Base-by-base conservation (phyloP, 2,888 invertebrate species). In the Tenthredo scrophulariae region DNA sequence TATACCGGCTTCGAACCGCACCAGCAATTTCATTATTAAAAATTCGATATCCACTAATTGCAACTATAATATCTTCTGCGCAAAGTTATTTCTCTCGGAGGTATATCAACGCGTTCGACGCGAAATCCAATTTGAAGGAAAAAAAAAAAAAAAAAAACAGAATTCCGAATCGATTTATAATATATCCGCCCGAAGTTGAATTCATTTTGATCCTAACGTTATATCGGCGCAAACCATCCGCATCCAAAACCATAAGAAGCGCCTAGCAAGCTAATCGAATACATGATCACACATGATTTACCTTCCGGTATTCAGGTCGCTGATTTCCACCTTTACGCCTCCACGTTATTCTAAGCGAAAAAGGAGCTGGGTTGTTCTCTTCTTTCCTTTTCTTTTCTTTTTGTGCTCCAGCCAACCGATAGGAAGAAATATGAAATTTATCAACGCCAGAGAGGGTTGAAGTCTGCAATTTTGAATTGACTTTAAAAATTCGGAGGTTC, bases 1-100 rank as follows among this genome's bases (percentile, higher is more conserved):
- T 15, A 13, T 43, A 22, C n/a, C 22, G 18, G 22, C 29, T 54
- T n/a, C 77, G 18, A n/a, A 50, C 54, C 50, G 33, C 50, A 77
- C 50, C 22, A 6, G 77, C 26, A 50, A 54, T 77, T 77, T 77
- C 18, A 77, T 77, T 77, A 77, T 54, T 29, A 77, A 77, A 77
- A 77, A 77, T 77, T 50, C 77, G 46, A 77, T 77, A 77, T 46
- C 77, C 50, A 77, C 54, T 77, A 77, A 77, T 77, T 54, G 46
- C 77, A 15, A 7, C 46, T 77, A 77, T n/a, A 75, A 33, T 77
- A 77, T 67, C 77, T 77, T 54, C 4, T 2, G 15, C 9, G 50
- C 50, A 2, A 50, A 75, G 33, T 75, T 75, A 75, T 75, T 50
- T 18, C 29, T 50, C 6, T 37, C 37, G 37, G 6, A 37, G 33